These are phyloP conservation scores for Hemaris fuciformis DNA, from an alignment of 2,888 invertebrate species.

Conservation along the genomic window DNA sequence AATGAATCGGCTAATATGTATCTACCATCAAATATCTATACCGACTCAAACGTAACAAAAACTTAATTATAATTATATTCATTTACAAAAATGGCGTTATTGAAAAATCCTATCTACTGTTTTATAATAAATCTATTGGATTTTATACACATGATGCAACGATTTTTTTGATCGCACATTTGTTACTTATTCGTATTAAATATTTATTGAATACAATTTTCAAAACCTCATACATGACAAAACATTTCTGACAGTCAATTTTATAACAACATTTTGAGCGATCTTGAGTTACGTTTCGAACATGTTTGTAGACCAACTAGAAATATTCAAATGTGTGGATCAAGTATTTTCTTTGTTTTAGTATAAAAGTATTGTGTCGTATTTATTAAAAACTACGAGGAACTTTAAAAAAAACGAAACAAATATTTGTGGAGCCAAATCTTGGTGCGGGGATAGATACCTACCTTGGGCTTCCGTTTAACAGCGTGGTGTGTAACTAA, in stretches of 20 bases:
- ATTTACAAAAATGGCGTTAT: conserved; percentile 54
- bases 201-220: background rate
- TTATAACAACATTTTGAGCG: background rate
- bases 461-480: no score
- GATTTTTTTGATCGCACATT: background rate
- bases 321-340: no score
- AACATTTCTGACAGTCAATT: background rate
- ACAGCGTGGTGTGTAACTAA: no score
- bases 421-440: no score
- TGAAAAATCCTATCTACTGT: conserved; percentile 60
- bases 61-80: conserved; percentile 26
- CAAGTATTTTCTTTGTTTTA: no score
- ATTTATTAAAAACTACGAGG: no score
- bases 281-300: no score
- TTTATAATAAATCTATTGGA: conserved; percentile 7
- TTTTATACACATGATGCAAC: conserved; percentile 43
- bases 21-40: conserved; percentile 13
- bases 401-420: no score
- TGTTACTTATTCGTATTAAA: background rate
- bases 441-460: no score
- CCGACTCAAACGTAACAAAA: conserved; percentile 14
- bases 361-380: no score
- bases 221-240: background rate
- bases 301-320: no score
- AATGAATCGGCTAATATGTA: background rate